phyloP scores from a whole-genome alignment of 2,113 vertebrate species.

The Pollimyrus isidori region DNA sequence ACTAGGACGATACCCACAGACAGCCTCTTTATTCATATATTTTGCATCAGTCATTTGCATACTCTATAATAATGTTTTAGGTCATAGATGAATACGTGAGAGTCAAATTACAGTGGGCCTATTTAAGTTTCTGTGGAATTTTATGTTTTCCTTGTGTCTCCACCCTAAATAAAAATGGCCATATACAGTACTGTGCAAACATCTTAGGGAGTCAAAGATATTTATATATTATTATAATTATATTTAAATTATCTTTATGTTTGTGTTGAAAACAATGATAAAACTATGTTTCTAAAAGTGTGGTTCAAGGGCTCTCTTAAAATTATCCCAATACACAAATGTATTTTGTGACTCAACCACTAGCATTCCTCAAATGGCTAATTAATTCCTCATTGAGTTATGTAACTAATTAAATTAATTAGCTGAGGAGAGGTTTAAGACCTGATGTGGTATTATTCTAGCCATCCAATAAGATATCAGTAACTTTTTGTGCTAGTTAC shows the following conservation, averaged over 20 bases:
- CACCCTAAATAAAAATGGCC: not conserved
- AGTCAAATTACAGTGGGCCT: not conserved
- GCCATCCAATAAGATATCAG: not conserved
- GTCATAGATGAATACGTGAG: not conserved
- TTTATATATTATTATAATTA: no score
- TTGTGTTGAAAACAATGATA: no score
- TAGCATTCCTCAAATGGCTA: not conserved
- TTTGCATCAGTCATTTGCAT: not conserved
- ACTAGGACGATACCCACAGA: not conserved
- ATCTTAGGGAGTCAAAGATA: no score
- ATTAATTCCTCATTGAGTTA: not conserved
- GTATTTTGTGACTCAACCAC: not conserved
- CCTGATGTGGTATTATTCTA: not conserved
- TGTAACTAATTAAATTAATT: not conserved
- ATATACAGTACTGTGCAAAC: no score
- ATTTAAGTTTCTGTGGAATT: not conserved
- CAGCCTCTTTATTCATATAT: not conserved
- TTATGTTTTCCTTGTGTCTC: not conserved
- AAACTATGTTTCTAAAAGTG: not conserved
- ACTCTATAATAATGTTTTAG: not conserved
- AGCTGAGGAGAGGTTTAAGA: not conserved
- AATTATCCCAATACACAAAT: not conserved
- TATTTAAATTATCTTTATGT: no score
- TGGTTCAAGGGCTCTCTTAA: not conserved
- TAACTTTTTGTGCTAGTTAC: not conserved